These are phyloP conservation scores for Botia almorhae DNA, from an alignment of 2,797 vertebrate species.

Conservation along the genomic window DNA sequence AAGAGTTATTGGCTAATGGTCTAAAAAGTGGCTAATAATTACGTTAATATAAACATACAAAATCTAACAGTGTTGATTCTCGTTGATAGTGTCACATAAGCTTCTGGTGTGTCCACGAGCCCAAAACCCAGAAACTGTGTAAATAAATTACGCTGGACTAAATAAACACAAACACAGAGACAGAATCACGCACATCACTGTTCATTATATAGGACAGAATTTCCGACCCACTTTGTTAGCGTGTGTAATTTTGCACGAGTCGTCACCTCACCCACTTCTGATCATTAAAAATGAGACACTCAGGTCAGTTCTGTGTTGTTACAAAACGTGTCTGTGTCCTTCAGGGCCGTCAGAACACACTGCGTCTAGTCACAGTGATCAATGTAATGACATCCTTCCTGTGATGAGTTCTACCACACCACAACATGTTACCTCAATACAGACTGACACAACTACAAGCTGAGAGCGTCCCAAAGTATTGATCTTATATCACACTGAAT, in stretches of 20 bases:
- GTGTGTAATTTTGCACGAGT: not conserved
- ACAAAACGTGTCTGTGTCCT: conserved; percentile 8
- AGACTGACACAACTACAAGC: not conserved
- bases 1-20: not conserved
- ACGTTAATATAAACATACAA: no score
- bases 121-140: not conserved
- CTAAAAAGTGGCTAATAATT: not conserved
- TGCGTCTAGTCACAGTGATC: not conserved
- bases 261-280: conserved; percentile 28
- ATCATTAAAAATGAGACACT: conserved; percentile 41
- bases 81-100: not conserved
- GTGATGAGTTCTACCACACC: not conserved
- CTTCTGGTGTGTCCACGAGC: not conserved
- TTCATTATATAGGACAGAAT: not conserved
- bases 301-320: conserved; percentile 10
- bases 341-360: not conserved
- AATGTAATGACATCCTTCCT: conserved; percentile 15
- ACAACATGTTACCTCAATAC: not conserved
- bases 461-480: not conserved
- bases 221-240: not conserved
- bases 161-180: not conserved
- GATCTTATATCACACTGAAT: conserved; percentile 2
- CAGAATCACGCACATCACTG: not conserved
- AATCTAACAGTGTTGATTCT: no score
- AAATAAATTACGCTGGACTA: not conserved